Percentiles rank a stretch among this genome's conserved stretches.
These are phyloP conservation scores for Pipa parva DNA, from an alignment of 2,113 vertebrate genomes.

Conservation along the genomic window DNA sequence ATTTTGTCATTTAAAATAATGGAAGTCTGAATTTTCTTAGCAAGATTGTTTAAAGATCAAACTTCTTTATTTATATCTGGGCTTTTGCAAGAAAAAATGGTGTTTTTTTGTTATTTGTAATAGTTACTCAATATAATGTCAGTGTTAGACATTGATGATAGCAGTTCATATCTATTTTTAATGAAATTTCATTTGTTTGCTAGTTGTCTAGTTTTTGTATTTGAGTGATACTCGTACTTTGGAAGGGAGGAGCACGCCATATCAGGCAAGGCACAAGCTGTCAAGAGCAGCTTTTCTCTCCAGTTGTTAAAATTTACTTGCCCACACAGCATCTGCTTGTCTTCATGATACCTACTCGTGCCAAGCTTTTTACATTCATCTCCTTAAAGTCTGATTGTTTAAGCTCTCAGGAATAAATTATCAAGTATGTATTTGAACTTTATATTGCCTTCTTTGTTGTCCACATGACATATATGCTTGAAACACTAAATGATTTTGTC, in stretches of 20 bases:
- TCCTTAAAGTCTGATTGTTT: conserved; percentile 5
- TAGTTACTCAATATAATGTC: too few relatives aligned
- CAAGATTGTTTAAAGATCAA: too few relatives aligned
- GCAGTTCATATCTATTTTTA: too few relatives aligned
- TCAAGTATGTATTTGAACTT: not conserved
- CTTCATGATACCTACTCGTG: conserved; percentile 21
- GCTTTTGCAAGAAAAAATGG: too few relatives aligned
- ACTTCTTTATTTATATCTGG: too few relatives aligned
- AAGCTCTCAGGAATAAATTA: conserved; percentile 18
- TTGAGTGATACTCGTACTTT: not conserved
- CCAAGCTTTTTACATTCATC: conserved; percentile 18
- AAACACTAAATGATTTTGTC: not conserved
- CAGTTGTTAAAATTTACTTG: conserved; percentile 21
- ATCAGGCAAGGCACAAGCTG: conserved; percentile 24
- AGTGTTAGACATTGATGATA: too few relatives aligned
- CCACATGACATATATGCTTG: not conserved
- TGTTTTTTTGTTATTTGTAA: too few relatives aligned
- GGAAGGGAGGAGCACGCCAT: not conserved
- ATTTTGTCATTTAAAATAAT: too few relatives aligned
- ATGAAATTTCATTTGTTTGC: too few relatives aligned
- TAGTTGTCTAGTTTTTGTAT: not conserved
- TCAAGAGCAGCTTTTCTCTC: conserved; percentile 16
- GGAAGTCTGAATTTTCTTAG: too few relatives aligned
- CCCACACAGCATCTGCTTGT: conserved; percentile 38
- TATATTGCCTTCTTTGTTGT: not conserved